These are phyloP conservation scores for Trichoplusia ni DNA, from an alignment of 1,140 invertebrate species.

Conservation along the genomic window DNA sequence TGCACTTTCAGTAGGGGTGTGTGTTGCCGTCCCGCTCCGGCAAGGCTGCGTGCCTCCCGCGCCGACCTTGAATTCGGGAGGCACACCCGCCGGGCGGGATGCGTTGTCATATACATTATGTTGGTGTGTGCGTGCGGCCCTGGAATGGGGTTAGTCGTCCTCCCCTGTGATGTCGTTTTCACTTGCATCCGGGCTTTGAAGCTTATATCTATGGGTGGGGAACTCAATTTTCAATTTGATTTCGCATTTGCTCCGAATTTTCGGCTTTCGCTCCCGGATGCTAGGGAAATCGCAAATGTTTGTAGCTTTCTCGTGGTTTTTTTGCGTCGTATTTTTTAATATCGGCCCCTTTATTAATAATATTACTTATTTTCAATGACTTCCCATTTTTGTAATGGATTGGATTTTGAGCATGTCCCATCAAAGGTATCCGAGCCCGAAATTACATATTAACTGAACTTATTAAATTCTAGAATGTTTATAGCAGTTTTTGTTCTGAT, in stretches of 20 bases:
- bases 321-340: constrained; percentile 7
- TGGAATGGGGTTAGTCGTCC: constrained; percentile 73
- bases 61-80: constrained; percentile 71
- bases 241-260: constrained; percentile 46
- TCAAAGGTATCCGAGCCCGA: too few relatives aligned
- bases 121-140: constrained; percentile 47
- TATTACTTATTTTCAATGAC: constrained; percentile 1
- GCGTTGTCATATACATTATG: constrained; percentile 52
- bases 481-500: too few relatives aligned
- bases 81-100: constrained; percentile 39
- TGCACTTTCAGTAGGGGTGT: constrained; percentile 70
- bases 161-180: constrained; percentile 59
- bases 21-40: constrained; percentile 54
- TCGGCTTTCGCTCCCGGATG: constrained; percentile 37
- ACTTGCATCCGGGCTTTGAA: constrained; percentile 68
- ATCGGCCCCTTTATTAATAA: neutral
- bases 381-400: neutral
- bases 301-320: constrained; percentile 12
- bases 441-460: too few relatives aligned
- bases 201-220: constrained; percentile 36
- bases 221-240: constrained; percentile 57
- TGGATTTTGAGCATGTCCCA: too few relatives aligned
- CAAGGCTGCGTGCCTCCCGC: constrained; percentile 46
- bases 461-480: too few relatives aligned
- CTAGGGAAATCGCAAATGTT: constrained; percentile 28